Conservation (phyloP, 2,888 invertebrate genomes). For the Acanthosoma haemorrhoidale region DNA sequence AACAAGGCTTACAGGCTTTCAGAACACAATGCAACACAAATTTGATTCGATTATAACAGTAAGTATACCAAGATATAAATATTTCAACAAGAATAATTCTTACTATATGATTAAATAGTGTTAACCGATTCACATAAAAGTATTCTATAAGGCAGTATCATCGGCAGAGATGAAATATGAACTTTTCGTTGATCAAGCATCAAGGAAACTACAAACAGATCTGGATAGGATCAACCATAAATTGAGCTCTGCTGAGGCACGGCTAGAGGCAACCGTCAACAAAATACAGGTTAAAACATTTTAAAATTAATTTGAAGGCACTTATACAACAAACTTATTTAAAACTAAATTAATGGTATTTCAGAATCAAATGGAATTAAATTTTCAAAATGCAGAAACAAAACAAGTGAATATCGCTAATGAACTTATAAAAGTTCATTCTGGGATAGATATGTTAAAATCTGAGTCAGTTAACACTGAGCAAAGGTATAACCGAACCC, state of each 20-base stretch:
- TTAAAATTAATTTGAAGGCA: neutral
- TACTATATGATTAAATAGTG: neutral
- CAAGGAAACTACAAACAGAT: conserved; percentile 47
- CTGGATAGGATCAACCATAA: conserved; percentile 48
- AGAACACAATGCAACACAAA: conserved; percentile 44
- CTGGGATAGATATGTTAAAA: conserved; percentile 47
- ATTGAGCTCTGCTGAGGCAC: conserved; percentile 46
- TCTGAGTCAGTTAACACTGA: conserved; percentile 42
- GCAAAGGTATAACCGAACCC: conserved; percentile 43
- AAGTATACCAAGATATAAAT: neutral
- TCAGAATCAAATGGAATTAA: conserved; percentile 43
- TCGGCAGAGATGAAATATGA: conserved; percentile 48
- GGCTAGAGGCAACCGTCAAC: conserved; percentile 45
- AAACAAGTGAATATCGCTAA: conserved; percentile 46
- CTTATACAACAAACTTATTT: neutral
- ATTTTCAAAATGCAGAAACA: conserved; percentile 45
- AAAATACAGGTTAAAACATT: conserved; percentile 46
- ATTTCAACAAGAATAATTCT: neutral
- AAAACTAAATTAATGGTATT: neutral
- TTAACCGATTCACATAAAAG: conserved; percentile 22
- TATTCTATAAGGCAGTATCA: conserved; percentile 35
- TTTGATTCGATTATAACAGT: conserved; percentile 42
- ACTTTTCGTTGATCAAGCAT: conserved; percentile 46
- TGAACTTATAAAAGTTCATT: conserved; percentile 45
- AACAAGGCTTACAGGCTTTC: conserved; percentile 47